Conservation (phyloP, 64 coral and sea anemone species). For the Astreopora myriophthalma region DNA sequence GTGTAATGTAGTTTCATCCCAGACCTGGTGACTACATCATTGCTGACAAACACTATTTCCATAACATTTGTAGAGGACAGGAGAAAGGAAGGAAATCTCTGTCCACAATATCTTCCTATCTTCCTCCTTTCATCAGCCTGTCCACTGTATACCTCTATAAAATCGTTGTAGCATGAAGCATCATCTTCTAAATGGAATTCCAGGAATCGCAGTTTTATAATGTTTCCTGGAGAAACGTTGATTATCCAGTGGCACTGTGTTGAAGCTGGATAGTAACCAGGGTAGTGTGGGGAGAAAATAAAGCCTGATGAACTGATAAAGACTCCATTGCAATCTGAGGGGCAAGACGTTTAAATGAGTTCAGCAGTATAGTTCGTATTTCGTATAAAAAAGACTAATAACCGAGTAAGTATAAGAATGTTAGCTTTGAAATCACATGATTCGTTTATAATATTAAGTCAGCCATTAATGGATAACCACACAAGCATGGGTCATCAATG, state of each 20-base stretch:
- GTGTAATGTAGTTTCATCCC: constrained; percentile 14
- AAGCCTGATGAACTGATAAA: too few species aligned
- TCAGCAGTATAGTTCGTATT: too few species aligned
- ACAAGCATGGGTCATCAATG: too few species aligned
- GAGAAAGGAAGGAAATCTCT: not conserved
- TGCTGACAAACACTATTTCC: not conserved
- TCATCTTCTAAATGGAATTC: constrained; percentile 28
- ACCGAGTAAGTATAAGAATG: too few species aligned
- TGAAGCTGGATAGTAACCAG: not conserved
- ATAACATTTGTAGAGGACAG: not conserved
- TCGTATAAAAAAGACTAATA: too few species aligned
- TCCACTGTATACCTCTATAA: too few species aligned
- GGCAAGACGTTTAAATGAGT: too few species aligned
- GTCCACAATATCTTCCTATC: not conserved
- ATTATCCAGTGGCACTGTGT: not conserved
- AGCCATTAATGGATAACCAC: too few species aligned
- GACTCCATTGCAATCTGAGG: too few species aligned
- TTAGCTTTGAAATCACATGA: too few species aligned
- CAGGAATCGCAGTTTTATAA: constrained; percentile 9
- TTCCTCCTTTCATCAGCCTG: too few species aligned
- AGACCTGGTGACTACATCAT: not conserved
- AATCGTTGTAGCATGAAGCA: not conserved
- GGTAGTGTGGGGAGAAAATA: not conserved
- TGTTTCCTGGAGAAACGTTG: not conserved
- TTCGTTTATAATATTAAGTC: too few species aligned